Conservation (phyloP, 2,888 invertebrate genomes). For the Phalera bucephala region DNA sequence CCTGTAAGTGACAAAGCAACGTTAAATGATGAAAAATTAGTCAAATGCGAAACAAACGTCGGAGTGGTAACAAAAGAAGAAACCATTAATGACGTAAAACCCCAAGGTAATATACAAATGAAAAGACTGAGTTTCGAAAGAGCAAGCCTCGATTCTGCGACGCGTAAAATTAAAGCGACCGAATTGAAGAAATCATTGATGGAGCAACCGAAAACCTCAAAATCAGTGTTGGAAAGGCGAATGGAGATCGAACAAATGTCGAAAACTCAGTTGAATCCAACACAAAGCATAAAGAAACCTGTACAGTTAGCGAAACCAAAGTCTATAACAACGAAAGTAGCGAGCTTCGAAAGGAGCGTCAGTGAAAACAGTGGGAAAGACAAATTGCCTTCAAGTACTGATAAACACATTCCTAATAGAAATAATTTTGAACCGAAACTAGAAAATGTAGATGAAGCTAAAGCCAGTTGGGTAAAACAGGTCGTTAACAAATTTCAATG, state of each 20-base stretch:
- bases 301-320: slow-evolving; percentile 56
- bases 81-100: slow-evolving; percentile 36
- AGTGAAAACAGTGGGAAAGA: slow-evolving; percentile 45
- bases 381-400: slow-evolving; percentile 25
- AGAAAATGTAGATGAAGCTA: slow-evolving; percentile 53
- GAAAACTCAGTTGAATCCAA: slow-evolving; percentile 51
- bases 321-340: slow-evolving; percentile 66
- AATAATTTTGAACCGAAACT: slow-evolving; percentile 38
- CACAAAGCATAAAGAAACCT: slow-evolving; percentile 50
- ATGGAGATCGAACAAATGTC: slow-evolving; percentile 74
- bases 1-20: slow-evolving; percentile 37
- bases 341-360: slow-evolving; percentile 59
- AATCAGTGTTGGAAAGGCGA: slow-evolving; percentile 72
- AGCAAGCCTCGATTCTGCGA: slow-evolving; percentile 74
- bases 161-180: slow-evolving; percentile 56
- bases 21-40: slow-evolving; percentile 14
- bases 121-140: slow-evolving; percentile 76
- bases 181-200: slow-evolving; percentile 48
- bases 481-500: slow-evolving; percentile 89
- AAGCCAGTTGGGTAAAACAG: slow-evolving; percentile 88
- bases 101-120: slow-evolving; percentile 65
- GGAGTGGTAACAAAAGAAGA: slow-evolving; percentile 17
- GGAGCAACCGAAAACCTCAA: slow-evolving; percentile 63
- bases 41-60: slow-evolving; percentile 11
- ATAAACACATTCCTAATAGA: slow-evolving; percentile 38